Conservation (phyloP, 1,140 invertebrate species). For the Danaus melanippus region DNA sequence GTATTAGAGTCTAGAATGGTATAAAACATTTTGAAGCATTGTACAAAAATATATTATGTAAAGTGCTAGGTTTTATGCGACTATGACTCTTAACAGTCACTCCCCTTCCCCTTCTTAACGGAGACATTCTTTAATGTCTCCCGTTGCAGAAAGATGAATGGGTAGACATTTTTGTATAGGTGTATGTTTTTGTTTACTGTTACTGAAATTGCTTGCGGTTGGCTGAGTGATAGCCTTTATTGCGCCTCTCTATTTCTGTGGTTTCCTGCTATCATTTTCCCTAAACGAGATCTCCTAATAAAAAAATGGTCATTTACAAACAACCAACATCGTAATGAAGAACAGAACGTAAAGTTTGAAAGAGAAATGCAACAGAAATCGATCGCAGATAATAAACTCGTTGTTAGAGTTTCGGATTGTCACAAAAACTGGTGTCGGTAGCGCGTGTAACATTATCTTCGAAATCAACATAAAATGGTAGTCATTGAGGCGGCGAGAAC, state of each 20-base stretch:
- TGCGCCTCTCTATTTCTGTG: conserved; percentile 45
- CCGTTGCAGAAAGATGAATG: conserved; percentile 67
- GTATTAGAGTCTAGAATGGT: conserved; percentile 35
- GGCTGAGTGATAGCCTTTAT: conserved; percentile 53
- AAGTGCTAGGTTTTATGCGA: conserved; percentile 36
- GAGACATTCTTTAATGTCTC: conserved; percentile 69
- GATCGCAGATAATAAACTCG: conserved; percentile 62
- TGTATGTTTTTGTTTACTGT: conserved; percentile 62
- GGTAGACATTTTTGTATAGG: conserved; percentile 63
- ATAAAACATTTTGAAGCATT: conserved; percentile 18
- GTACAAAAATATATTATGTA: conserved; percentile 22
- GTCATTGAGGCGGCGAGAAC: conserved; percentile 63
- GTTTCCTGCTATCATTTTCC: conserved; percentile 51
- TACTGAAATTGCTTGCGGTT: conserved; percentile 59
- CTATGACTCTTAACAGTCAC: conserved; percentile 37
- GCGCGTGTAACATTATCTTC: conserved; percentile 68
- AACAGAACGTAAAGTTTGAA: conserved; percentile 30
- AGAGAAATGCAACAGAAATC: conserved; percentile 38
- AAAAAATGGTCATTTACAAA: conserved; percentile 7
- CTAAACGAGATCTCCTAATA: background rate
- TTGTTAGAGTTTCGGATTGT: conserved; percentile 58
- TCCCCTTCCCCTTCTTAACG: conserved; percentile 60
- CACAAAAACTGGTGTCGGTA: conserved; percentile 67
- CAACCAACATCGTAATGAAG: conserved; percentile 28
- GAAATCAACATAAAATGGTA: conserved; percentile 68